phyloP scores from a whole-genome alignment of 2,888 invertebrate species.

The Pherbina coryleti region DNA sequence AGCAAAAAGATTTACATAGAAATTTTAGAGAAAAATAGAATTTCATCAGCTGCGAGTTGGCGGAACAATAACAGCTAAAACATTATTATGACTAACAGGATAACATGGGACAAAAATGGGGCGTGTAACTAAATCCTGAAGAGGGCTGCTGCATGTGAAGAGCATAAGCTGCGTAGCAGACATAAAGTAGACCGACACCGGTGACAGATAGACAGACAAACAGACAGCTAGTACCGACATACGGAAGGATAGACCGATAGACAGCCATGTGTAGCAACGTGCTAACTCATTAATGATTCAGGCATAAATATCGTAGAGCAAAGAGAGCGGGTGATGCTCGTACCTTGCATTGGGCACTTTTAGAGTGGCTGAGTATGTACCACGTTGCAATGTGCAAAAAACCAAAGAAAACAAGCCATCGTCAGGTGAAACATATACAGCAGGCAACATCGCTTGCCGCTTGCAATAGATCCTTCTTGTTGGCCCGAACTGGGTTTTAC shows the following conservation, averaged over 20 bases:
- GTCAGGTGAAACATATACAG: not conserved
- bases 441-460: not conserved
- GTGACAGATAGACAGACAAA: not conserved
- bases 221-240: not conserved
- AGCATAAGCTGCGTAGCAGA: constrained; percentile 7
- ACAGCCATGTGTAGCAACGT: constrained; percentile 14
- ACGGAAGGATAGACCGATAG: not conserved
- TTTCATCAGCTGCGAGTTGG: not conserved
- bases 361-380: too few relatives aligned
- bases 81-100: not conserved
- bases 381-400: too few relatives aligned
- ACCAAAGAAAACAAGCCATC: too few relatives aligned
- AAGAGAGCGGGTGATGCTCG: not conserved
- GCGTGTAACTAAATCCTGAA: constrained; percentile 19
- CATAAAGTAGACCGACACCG: not conserved
- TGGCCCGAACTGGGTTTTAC: not conserved
- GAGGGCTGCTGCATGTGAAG: not conserved
- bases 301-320: not conserved
- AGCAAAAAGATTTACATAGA: constrained; percentile 22
- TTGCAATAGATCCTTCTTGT: not conserved
- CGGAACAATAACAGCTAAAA: not conserved
- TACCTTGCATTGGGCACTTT: too few relatives aligned
- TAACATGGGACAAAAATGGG: not conserved
- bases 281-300: constrained; percentile 37
- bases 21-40: constrained; percentile 22